Evolutionary conservation across 2,888 invertebrate genomes (phyloP).

Genomic region (Kuschelorhynchus macadamiae): DNA sequence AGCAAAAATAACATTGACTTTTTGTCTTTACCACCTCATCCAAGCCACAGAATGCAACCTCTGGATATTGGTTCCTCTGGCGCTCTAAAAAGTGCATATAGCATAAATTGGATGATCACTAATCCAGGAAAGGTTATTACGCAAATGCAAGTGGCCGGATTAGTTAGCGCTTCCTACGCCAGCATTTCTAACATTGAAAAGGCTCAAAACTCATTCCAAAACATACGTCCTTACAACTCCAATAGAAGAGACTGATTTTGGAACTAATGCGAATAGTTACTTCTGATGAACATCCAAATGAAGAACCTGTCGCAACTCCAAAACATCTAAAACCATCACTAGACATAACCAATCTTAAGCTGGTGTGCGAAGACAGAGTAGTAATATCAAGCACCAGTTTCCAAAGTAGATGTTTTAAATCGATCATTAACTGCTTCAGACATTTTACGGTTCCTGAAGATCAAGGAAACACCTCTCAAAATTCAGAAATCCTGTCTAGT

Average conservation of each 20-base stretch:
- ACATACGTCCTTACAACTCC: neutral
- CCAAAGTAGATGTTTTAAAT: too few species aligned
- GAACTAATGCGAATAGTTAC: too few species aligned
- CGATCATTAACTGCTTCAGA: too few species aligned
- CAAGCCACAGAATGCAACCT: slow-evolving; percentile 15
- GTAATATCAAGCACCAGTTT: too few species aligned
- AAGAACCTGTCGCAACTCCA: too few species aligned
- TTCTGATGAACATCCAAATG: too few species aligned
- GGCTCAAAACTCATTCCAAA: neutral
- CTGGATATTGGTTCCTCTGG: slow-evolving; percentile 17
- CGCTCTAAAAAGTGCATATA: slow-evolving; percentile 6
- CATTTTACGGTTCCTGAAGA: too few species aligned
- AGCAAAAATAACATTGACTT: slow-evolving; percentile 1
- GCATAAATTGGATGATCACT: slow-evolving; percentile 7
- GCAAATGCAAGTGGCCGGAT: slow-evolving; percentile 13
- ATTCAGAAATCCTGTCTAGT: too few species aligned
- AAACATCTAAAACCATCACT: too few species aligned
- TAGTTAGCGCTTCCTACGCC: slow-evolving; percentile 3
- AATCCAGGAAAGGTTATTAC: slow-evolving; percentile 13
- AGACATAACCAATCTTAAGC: too few species aligned
- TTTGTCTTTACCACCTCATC: slow-evolving; percentile 8
- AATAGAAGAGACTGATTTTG: slow-evolving; percentile 1
- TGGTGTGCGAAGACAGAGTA: too few species aligned
- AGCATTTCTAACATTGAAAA: slow-evolving; percentile 7
- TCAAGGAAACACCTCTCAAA: too few species aligned